Base-by-base conservation (phyloP, 2,888 invertebrate species). In the Hetaerina titia region DNA sequence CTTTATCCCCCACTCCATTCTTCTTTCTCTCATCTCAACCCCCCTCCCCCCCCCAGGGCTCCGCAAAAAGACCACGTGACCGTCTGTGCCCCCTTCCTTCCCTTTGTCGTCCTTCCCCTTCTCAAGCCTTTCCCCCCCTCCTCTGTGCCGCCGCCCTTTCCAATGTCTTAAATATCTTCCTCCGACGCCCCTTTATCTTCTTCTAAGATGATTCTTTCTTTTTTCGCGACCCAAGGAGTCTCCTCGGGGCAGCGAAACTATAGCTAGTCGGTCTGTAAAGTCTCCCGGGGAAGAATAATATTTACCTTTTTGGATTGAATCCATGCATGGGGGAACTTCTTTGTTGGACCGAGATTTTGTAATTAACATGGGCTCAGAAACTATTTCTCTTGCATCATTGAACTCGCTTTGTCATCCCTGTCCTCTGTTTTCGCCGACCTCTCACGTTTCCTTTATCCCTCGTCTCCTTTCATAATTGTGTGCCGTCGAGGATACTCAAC, bases 161-260 rank as follows among this genome's bases (percentile, higher is more conserved):
- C 89, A 58, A 7, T 89, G 57, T 89, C 89, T 89, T 89, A 57
- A 58, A 58, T 58, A 89, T 89, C 58, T 81, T 81, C 81, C 81
- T 9, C 11, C 81, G 81, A 81, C 81, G 81, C 81, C 81, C 81
- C 81, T 81, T 81, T 31, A 81, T 81, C 81, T 81, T 81, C 31
- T 81, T 81, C 81, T 15, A 11, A 19, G 31, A 11, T n/a, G 25
- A 81, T 81, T 11, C 31, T 31, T 81, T 6, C 31, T 81, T 81
- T 25, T 81, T 81, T 81, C 81, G 81, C 81, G 81, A 81, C 25
- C 81, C 81, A 22, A 22, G 31, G 81, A 22, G 25, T 4, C 25
- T 81, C 31, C 81, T 31, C 81, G 81, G 25, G 81, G 31, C 45
- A 45, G 45, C 31, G 81, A 81, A 81, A 81, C 11, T 9, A 7